Evolutionary conservation across 1,140 invertebrate genomes (phyloP).

Genomic region (Mizuhopecten yessoensis): DNA sequence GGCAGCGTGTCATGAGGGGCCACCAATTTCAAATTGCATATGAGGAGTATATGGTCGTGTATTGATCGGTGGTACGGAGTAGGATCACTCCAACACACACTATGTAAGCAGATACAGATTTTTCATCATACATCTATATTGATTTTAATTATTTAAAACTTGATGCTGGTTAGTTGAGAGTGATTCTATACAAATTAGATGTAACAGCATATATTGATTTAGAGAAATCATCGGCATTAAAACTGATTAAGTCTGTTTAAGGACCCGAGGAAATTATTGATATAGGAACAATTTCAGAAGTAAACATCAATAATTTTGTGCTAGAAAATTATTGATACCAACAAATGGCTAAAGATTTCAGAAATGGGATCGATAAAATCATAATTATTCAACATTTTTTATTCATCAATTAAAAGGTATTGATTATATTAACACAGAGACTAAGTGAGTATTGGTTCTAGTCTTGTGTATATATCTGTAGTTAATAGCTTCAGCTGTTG

Average conservation of each 20-base stretch:
- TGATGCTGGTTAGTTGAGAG: conserved; percentile 30
- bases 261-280: no score
- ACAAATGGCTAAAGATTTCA: no score
- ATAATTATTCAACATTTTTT: no score
- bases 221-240: background rate
- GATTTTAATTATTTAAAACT: conserved; percentile 2
- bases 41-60: background rate
- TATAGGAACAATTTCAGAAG: background rate
- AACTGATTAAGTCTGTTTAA: background rate
- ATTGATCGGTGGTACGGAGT: background rate
- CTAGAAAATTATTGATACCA: no score
- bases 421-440: background rate
- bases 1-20: background rate
- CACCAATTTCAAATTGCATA: conserved; percentile 31
- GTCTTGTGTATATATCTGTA: background rate
- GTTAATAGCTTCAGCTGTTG: background rate
- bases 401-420: no score
- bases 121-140: conserved; percentile 22
- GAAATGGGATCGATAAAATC: no score
- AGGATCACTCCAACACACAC: background rate
- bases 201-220: conserved; percentile 35
- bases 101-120: background rate
- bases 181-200: background rate
- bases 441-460: background rate
- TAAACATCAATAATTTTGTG: background rate